These are phyloP conservation scores for Gerris lacustris DNA, from an alignment of 2,888 invertebrate species.

Conservation along the genomic window DNA sequence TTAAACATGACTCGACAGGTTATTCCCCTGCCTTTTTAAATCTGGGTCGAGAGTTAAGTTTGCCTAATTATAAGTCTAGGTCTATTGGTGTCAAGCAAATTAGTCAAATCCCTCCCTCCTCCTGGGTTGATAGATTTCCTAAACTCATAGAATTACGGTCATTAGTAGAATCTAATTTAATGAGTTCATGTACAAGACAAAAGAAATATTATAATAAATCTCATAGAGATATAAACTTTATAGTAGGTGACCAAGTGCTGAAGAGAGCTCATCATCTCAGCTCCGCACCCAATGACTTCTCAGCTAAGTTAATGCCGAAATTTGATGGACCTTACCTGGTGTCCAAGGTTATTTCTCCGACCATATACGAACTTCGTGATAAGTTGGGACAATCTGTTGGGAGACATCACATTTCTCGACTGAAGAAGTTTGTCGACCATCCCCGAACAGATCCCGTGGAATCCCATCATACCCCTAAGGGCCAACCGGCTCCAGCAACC, in stretches of 20 bases:
- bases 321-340: no score
- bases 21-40: conserved; percentile 29
- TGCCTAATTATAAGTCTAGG: neutral
- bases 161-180: conserved; percentile 10
- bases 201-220: conserved; percentile 9
- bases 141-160: conserved; percentile 9
- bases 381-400: neutral
- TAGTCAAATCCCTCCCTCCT: no score
- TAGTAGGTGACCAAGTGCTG: conserved; percentile 4
- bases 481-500: neutral
- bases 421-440: neutral
- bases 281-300: no score
- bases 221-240: neutral
- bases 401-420: neutral
- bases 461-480: neutral
- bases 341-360: neutral
- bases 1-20: conserved; percentile 25
- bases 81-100: neutral
- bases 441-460: neutral
- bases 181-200: conserved; percentile 5
- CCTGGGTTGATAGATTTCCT: conserved; percentile 3
- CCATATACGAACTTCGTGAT: neutral
- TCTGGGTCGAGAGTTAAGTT: conserved; percentile 13
- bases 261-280: neutral
- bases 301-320: no score